Conservation (phyloP, 2,113 vertebrate genomes). For the Dromiciops gliroides region DNA sequence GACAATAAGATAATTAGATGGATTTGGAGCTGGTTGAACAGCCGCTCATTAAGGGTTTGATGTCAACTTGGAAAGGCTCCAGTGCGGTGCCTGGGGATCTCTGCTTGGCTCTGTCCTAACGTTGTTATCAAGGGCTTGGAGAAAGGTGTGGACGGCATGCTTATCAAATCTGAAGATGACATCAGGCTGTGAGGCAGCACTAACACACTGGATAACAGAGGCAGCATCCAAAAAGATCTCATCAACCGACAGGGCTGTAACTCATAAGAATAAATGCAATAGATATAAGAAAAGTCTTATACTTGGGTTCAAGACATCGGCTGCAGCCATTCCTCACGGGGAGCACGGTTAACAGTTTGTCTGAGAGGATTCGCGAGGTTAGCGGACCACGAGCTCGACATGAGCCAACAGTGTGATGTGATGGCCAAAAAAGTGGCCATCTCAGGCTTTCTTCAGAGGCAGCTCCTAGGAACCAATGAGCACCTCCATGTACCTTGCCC, state of each 20-base stretch:
- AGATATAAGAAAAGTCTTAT: neutral
- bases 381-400: neutral
- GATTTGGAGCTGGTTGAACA: neutral
- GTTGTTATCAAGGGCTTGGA: neutral
- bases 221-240: neutral
- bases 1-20: neutral
- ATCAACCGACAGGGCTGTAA: neutral
- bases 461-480: too few species aligned
- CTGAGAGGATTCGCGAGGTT: neutral
- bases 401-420: neutral
- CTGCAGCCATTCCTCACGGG: neutral
- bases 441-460: neutral
- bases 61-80: neutral
- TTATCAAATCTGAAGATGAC: neutral
- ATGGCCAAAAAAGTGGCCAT: neutral
- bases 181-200: neutral
- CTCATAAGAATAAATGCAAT: neutral
- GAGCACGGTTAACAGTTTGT: neutral
- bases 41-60: neutral
- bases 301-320: neutral
- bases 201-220: neutral
- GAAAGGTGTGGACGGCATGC: neutral
- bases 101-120: neutral
- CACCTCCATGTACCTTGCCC: too few species aligned
- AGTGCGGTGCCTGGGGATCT: neutral